Evolutionary conservation across 1,140 invertebrate genomes (phyloP).

Genomic region (Hycleus cichorii): DNA sequence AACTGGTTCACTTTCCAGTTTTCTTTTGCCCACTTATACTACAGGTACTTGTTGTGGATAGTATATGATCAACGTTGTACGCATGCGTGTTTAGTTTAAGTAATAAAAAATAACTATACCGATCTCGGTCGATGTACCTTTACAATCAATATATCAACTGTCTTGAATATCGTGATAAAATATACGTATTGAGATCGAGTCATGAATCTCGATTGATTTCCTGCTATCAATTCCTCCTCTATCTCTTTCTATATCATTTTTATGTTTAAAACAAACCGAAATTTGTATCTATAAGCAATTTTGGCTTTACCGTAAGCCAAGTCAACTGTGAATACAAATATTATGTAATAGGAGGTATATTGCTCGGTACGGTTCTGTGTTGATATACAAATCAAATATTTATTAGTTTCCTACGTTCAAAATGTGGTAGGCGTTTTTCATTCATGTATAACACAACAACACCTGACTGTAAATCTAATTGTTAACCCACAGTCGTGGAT

Average conservation of each 20-base stretch:
- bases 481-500: constrained; percentile 2
- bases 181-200: too few relatives aligned
- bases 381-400: constrained; percentile 14
- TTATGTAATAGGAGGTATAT: constrained; percentile 8
- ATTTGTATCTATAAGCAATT: too few relatives aligned
- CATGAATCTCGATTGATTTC: too few relatives aligned
- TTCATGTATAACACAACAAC: constrained; percentile 3
- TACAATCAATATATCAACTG: too few relatives aligned
- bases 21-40: constrained; percentile 11
- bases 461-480: constrained; percentile 6
- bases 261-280: too few relatives aligned
- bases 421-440: constrained; percentile 14
- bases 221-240: too few relatives aligned
- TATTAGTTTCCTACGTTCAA: constrained; percentile 13
- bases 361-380: constrained; percentile 7
- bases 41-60: constrained; percentile 9
- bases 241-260: too few relatives aligned
- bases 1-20: constrained; percentile 15
- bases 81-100: constrained; percentile 3
- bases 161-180: too few relatives aligned
- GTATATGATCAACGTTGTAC: neutral
- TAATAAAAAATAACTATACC: too few relatives aligned
- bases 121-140: too few relatives aligned
- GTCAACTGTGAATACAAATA: constrained; percentile 10
- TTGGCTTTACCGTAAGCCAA: constrained; percentile 3